Evolutionary conservation across 2,888 invertebrate genomes (phyloP).

Genomic region (Parapristionchus giblindavisi): DNA sequence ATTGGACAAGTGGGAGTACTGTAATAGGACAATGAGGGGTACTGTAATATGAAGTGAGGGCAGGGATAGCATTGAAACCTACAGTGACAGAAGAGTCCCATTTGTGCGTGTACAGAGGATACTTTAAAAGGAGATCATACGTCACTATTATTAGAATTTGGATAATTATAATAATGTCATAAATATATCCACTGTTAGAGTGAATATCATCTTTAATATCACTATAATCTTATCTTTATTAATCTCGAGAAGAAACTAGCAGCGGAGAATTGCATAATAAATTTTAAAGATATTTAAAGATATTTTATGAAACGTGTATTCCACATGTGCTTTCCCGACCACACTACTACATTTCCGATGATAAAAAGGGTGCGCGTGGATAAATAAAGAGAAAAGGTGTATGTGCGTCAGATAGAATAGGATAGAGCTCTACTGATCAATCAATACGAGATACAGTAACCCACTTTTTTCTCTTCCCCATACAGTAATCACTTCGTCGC

Average conservation of each 20-base stretch:
- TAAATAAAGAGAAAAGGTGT: not conserved
- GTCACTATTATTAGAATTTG: too few relatives aligned
- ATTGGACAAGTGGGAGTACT: too few relatives aligned
- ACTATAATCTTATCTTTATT: too few relatives aligned
- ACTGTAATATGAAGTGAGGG: not conserved
- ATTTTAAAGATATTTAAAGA: too few relatives aligned
- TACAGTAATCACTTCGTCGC: constrained; percentile 15
- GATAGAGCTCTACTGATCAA: constrained; percentile 1
- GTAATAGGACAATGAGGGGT: not conserved
- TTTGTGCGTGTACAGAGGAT: constrained; percentile 67
- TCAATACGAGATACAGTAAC: constrained; percentile 15
- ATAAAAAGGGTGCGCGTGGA: not conserved
- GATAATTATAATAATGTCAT: too few relatives aligned
- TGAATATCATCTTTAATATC: too few relatives aligned
- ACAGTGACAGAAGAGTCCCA: constrained; percentile 70
- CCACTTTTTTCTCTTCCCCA: constrained; percentile 29
- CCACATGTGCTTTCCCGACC: constrained; percentile 4
- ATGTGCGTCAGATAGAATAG: not conserved
- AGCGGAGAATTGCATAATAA: too few relatives aligned
- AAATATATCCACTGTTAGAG: too few relatives aligned
- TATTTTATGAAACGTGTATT: too few relatives aligned
- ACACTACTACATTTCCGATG: not conserved
- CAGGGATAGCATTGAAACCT: constrained; percentile 46
- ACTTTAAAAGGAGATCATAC: constrained; percentile 57
- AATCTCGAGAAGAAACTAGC: too few relatives aligned